Conservation (phyloP, 2,797 vertebrate species). For the Euthynnus affinis region DNA sequence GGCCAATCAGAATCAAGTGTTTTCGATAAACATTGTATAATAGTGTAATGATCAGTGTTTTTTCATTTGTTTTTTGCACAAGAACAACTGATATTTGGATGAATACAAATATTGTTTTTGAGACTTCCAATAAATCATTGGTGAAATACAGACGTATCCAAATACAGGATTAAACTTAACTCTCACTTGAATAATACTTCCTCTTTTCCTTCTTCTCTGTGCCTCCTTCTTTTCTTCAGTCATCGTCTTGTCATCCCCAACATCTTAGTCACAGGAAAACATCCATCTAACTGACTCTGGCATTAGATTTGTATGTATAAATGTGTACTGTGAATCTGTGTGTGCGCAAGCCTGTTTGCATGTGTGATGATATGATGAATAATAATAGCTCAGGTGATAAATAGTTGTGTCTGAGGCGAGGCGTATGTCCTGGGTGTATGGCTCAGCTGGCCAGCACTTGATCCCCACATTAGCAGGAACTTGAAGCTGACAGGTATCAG, state of each 20-base stretch:
- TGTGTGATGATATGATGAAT: conserved; percentile 60
- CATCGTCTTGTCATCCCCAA: not conserved
- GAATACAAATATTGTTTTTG: not conserved
- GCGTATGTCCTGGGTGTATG: conserved; percentile 21
- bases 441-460: conserved; percentile 65
- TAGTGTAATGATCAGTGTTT: no score
- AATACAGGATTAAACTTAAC: not conserved
- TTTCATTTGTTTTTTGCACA: not conserved
- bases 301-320: conserved; percentile 46
- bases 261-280: conserved; percentile 42
- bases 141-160: not conserved
- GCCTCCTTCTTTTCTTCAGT: not conserved
- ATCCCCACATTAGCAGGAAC: conserved; percentile 60
- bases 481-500: conserved; percentile 62
- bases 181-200: not conserved
- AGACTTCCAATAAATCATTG: not conserved
- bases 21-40: not conserved
- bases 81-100: not conserved
- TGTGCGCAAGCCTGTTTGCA: conserved; percentile 12
- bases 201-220: not conserved
- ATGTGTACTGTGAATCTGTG: conserved; percentile 30
- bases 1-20: not conserved
- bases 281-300: conserved; percentile 22
- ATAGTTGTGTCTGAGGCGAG: conserved; percentile 31
- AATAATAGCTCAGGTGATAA: conserved; percentile 50